A percentile compares a stretch with the other conserved stretches of the same genome.
Conservation (phyloP, 2,888 invertebrate species). For the Automeris io region DNA sequence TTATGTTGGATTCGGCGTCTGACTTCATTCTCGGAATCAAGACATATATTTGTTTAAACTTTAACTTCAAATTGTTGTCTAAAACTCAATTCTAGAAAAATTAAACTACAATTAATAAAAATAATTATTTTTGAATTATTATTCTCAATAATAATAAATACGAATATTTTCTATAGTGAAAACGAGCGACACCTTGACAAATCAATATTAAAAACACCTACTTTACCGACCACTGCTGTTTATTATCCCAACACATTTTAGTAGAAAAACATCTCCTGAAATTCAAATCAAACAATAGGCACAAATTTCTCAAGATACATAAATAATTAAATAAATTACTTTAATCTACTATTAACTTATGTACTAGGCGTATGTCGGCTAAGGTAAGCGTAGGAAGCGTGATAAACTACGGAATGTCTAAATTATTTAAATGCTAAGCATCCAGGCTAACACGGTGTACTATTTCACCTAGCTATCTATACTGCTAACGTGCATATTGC, state of each 20-base stretch:
- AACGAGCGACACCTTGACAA: not conserved
- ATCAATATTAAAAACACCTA: not conserved
- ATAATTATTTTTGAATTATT: too few species aligned
- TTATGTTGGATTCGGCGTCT: too few species aligned
- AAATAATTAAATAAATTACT: conserved; percentile 1
- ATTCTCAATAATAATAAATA: not conserved
- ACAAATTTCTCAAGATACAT: conserved; percentile 25
- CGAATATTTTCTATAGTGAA: not conserved
- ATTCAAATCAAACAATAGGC: conserved; percentile 60
- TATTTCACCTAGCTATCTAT: conserved; percentile 12
- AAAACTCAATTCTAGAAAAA: too few species aligned
- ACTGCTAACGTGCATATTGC: conserved; percentile 63
- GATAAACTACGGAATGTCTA: conserved; percentile 16
- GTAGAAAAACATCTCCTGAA: conserved; percentile 39
- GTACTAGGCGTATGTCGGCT: conserved; percentile 15
- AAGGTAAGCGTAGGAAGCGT: conserved; percentile 17
- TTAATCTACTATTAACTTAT: conserved; percentile 16
- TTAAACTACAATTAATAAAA: too few species aligned
- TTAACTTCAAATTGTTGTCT: too few species aligned
- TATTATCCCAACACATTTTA: conserved; percentile 32
- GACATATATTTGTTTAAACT: too few species aligned
- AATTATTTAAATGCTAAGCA: conserved; percentile 25
- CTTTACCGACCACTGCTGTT: not conserved
- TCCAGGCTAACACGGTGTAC: not conserved
- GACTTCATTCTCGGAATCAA: too few species aligned